phyloP scores from a whole-genome alignment of 2,888 invertebrate species.

The Drosophila subquinaria region DNA sequence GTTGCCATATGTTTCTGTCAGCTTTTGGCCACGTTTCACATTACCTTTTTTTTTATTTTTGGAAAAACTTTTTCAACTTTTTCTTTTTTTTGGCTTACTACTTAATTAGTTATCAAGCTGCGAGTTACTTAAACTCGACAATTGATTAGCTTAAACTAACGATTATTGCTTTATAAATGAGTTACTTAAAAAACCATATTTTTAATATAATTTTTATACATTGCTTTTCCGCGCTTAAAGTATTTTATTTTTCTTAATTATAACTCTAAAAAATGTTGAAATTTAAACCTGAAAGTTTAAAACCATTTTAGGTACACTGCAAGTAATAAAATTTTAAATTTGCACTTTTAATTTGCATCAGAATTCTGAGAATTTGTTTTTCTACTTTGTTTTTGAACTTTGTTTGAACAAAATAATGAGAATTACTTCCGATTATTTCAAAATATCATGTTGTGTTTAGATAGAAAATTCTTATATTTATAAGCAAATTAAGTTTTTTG shows the following conservation, averaged over 20 bases:
- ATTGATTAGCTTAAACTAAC: background rate
- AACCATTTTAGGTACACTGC: background rate
- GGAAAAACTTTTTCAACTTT: background rate
- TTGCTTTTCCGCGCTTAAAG: no score
- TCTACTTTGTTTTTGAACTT: background rate
- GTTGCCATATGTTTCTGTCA: slow-evolving; percentile 53
- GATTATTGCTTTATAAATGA: background rate
- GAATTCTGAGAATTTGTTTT: background rate
- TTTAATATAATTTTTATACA: background rate
- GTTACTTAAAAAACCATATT: background rate
- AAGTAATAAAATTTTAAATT: background rate
- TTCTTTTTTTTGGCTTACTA: background rate
- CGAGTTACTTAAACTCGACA: background rate
- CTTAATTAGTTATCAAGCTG: slow-evolving; percentile 2
- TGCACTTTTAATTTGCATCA: background rate
- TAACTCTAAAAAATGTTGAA: no score
- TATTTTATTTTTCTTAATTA: background rate
- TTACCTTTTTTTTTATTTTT: background rate
- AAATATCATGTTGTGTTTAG: no score
- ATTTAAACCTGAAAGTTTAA: background rate
- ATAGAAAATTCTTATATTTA: no score
- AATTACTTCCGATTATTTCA: no score
- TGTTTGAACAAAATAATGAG: no score
- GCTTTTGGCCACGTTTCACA: slow-evolving; percentile 25
- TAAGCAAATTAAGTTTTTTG: no score